A percentile compares a stretch with the other conserved stretches of the same genome.
phyloP scores from a whole-genome alignment of 2,113 vertebrate genomes.

The Candoia aspera region DNA sequence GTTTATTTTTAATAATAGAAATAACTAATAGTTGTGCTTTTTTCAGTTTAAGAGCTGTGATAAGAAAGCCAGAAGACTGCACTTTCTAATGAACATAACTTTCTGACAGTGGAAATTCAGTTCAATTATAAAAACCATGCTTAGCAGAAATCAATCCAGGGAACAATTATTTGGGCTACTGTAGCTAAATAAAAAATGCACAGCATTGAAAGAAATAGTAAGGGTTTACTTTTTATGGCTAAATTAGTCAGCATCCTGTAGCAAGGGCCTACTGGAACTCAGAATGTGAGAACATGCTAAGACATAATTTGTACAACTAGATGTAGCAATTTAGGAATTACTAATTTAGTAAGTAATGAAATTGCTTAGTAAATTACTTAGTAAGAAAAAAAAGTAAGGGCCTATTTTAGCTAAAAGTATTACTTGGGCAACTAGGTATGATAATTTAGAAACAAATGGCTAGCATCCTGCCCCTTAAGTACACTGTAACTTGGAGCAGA shows the following conservation, averaged over 20 bases:
- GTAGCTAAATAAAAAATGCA: neutral
- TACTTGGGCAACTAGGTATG: neutral
- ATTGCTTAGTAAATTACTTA: neutral
- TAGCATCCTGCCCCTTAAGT: neutral
- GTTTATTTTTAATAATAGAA: constrained; percentile 35
- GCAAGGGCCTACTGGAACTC: neutral
- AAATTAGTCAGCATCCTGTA: neutral
- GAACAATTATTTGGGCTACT: neutral
- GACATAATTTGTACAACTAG: neutral
- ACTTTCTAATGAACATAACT: constrained; percentile 18
- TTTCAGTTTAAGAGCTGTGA: neutral
- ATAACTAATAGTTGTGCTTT: neutral
- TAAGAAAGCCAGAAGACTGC: constrained; percentile 13
- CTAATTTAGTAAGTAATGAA: neutral
- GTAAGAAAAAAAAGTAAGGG: neutral
- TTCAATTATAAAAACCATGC: constrained; percentile 22
- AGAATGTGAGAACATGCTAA: neutral
- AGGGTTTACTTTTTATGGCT: constrained; percentile 14
- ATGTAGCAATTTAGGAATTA: neutral
- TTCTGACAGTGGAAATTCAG: constrained; percentile 1
- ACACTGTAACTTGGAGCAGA: neutral
- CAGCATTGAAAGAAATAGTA: neutral
- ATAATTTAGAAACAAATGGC: neutral
- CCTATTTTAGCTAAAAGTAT: neutral
- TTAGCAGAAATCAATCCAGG: constrained; percentile 27